Base-by-base conservation (phyloP, 2,888 invertebrate species). In the Eubasilissa splendida region DNA sequence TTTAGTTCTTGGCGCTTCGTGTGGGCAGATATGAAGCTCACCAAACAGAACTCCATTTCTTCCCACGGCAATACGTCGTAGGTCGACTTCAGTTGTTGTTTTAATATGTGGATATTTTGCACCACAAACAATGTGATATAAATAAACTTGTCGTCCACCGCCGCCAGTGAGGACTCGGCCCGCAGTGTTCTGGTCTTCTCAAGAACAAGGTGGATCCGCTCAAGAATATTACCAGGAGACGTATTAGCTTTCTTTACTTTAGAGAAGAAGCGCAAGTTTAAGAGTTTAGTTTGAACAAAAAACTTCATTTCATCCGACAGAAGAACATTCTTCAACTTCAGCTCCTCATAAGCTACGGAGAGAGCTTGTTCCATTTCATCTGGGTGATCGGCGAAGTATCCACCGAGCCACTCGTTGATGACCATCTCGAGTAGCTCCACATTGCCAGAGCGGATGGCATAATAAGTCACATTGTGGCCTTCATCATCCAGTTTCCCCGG, bases 31-130 rank as follows among this genome's bases (percentile, higher is more conserved):
- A 85, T 59, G 80, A 84, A 85, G 74, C 75, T 78, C 12, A 84
- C 42, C 53, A 85, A 82, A 83, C 84, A 85, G 80, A 85, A 85
- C 74, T 85, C 85, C 8, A 85, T 84, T 84, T 85, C 85, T 77
- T 85, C 85, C 85, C 85, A 85, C 14, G 85, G 85, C 73, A 85
- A 14, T 63, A 22, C 76, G 59, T 83, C 77, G 76, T 85, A 85
- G 2, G 84, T 84, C 11, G 70, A 82, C 77, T 83, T 85, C 59
- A 85, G 76, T 53, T 83, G 80, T 54, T 76, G 74, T 60, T 85
- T 85, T 65, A 85, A 79, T 52, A 85, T 42, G 74, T 82, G 76
- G 75, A 85, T 80, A 77, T 85, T 85, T 68, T 83, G 83, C 50
- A 81, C 83, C 59, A 85, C 82, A 53, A 77, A 82, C 79, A 79